A percentile compares a stretch with the other conserved stretches of the same genome.
phyloP scores from a whole-genome alignment of 1,140 invertebrate species.

The Drosophila simulans region DNA sequence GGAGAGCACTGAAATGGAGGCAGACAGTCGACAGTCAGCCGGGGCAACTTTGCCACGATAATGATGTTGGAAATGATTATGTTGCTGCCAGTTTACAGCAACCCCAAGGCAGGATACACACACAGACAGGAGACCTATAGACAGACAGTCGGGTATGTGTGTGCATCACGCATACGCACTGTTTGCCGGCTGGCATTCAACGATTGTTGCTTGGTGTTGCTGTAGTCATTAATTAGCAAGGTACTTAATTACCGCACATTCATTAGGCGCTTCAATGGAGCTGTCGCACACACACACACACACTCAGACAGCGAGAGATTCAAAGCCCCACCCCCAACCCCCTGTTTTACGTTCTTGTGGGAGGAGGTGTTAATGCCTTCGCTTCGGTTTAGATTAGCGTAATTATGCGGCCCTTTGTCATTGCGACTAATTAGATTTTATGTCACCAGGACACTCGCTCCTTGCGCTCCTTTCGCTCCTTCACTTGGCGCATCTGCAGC shows the following conservation, averaged over 20 bases:
- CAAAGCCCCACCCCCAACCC: neutral
- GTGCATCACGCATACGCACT: slow-evolving; percentile 69
- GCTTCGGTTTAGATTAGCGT: slow-evolving; percentile 64
- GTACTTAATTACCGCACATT: slow-evolving; percentile 85
- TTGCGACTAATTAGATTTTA: slow-evolving; percentile 79
- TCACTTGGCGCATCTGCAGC: slow-evolving; percentile 9
- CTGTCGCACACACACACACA: slow-evolving; percentile 45
- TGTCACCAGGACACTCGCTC: slow-evolving; percentile 22
- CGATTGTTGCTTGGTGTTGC: slow-evolving; percentile 71
- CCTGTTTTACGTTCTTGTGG: slow-evolving; percentile 54
- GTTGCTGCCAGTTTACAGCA: slow-evolving; percentile 58
- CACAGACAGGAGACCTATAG: slow-evolving; percentile 13
- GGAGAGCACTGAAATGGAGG: slow-evolving; percentile 32
- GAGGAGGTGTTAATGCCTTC: slow-evolving; percentile 65
- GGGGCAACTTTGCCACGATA: slow-evolving; percentile 45
- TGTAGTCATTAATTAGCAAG: slow-evolving; percentile 84
- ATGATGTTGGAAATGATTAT: slow-evolving; percentile 70
- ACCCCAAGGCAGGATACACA: slow-evolving; percentile 34
- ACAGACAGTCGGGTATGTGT: slow-evolving; percentile 26
- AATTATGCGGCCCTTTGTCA: slow-evolving; percentile 77
- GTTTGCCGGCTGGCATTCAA: slow-evolving; percentile 59
- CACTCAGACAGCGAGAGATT: neutral
- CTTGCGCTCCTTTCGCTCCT: neutral
- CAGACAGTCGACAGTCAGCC: slow-evolving; percentile 11
- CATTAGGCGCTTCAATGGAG: slow-evolving; percentile 81